Percentiles rank a stretch among this genome's conserved stretches.
Evolutionary conservation across 2,797 vertebrate species (phyloP).

Genomic region (Falco berigora): DNA sequence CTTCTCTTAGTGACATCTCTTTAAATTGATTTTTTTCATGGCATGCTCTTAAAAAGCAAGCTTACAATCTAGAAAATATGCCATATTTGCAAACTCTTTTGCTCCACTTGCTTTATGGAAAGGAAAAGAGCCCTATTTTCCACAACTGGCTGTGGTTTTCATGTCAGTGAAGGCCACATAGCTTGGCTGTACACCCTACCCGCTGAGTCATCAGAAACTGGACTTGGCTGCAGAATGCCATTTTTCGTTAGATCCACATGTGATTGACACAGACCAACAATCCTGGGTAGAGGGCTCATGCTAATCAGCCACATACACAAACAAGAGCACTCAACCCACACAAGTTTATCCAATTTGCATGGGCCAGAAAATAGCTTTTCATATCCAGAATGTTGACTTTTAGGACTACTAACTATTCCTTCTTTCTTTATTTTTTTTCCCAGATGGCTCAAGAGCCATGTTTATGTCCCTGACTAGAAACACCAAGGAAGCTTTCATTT

Average conservation of each 20-base stretch:
- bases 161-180: constrained; percentile 57
- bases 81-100: constrained; percentile 1
- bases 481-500: constrained; percentile 8
- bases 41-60: background rate
- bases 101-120: constrained; percentile 40
- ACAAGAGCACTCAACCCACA: constrained; percentile 42
- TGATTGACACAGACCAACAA: constrained; percentile 51
- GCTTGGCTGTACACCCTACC: constrained; percentile 49
- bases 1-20: background rate
- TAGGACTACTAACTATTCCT: background rate
- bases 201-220: constrained; percentile 42
- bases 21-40: background rate
- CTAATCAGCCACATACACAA: constrained; percentile 47
- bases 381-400: background rate
- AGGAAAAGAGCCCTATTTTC: constrained; percentile 35
- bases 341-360: constrained; percentile 19
- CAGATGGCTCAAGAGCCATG: background rate
- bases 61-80: constrained; percentile 29
- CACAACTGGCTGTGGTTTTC: constrained; percentile 58
- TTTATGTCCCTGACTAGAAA: background rate
- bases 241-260: constrained; percentile 33
- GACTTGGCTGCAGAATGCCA: constrained; percentile 41
- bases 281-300: constrained; percentile 31
- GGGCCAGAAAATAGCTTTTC: constrained; percentile 5
- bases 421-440: background rate